Percentiles rank a stretch among this genome's conserved stretches.
Conservation (phyloP, 1,140 invertebrate species). For the Steinernema feltiae region DNA sequence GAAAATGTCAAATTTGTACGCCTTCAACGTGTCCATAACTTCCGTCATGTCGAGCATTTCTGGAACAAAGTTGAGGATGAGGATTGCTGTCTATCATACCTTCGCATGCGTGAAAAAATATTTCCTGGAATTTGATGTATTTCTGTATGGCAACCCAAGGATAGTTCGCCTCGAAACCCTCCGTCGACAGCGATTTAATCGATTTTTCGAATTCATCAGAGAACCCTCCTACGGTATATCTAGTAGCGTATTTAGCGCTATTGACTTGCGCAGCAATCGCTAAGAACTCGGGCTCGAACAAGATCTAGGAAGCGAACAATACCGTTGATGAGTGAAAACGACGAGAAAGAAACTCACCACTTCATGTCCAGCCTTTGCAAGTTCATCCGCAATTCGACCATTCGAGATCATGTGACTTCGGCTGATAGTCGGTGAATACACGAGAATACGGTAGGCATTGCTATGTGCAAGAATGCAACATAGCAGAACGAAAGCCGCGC, state of each 20-base stretch:
- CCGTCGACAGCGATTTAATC: conserved; percentile 1
- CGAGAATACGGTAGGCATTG: neutral
- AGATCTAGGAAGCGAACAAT: conserved; percentile 5
- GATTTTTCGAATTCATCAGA: neutral
- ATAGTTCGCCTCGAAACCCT: neutral
- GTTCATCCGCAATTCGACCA: conserved; percentile 22
- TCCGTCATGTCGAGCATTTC: conserved; percentile 15
- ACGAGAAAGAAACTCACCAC: conserved; percentile 14
- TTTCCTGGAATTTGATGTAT: conserved; percentile 2
- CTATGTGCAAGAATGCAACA: neutral
- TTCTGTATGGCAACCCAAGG: neutral
- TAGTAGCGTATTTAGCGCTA: conserved; percentile 20
- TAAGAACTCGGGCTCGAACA: conserved; percentile 19
- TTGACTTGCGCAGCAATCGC: conserved; percentile 14
- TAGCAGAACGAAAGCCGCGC: no score
- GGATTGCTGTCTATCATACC: neutral
- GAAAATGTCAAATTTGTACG: conserved; percentile 23
- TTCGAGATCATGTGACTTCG: conserved; percentile 24
- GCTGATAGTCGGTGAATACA: conserved; percentile 21
- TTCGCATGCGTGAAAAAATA: conserved; percentile 18
- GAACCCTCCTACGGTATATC: conserved; percentile 17
- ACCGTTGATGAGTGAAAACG: neutral
- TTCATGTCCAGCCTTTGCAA: conserved; percentile 22
- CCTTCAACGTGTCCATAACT: conserved; percentile 20
- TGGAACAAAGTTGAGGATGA: neutral